phyloP scores from a whole-genome alignment of 2,888 invertebrate species.

The Drosophila anomalata region DNA sequence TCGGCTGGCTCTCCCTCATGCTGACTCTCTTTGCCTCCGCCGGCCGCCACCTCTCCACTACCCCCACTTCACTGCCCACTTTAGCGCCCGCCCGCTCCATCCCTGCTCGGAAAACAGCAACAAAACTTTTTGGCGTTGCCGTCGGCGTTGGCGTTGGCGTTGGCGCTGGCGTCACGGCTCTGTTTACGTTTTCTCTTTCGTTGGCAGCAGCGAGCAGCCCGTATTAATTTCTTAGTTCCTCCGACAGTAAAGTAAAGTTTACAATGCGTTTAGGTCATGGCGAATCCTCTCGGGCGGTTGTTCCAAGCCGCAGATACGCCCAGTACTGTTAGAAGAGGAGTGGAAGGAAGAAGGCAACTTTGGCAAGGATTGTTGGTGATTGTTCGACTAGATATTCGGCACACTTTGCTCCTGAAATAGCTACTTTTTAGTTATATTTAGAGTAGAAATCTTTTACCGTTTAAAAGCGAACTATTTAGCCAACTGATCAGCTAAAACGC shows the following conservation, averaged over 20 bases:
- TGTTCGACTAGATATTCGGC: too few relatives aligned
- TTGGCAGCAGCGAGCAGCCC: slow-evolving; percentile 56
- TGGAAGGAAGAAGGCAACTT: neutral
- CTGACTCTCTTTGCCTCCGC: slow-evolving; percentile 31
- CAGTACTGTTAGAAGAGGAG: neutral
- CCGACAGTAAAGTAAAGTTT: slow-evolving; percentile 25
- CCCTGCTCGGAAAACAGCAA: slow-evolving; percentile 41
- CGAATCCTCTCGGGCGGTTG: neutral
- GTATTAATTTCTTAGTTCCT: slow-evolving; percentile 55
- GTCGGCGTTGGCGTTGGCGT: slow-evolving; percentile 24
- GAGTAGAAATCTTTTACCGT: too few relatives aligned
- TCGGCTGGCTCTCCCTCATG: slow-evolving; percentile 36
- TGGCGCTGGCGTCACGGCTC: slow-evolving; percentile 43
- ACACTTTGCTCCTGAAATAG: too few relatives aligned
- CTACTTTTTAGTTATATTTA: too few relatives aligned
- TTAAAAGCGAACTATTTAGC: too few relatives aligned
- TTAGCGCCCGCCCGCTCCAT: neutral
- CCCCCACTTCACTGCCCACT: neutral
- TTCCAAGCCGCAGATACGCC: neutral
- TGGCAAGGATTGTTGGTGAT: too few relatives aligned
- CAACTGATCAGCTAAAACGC: too few relatives aligned
- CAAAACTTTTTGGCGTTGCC: slow-evolving; percentile 57
- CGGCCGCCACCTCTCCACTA: neutral
- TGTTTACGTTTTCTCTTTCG: slow-evolving; percentile 71
- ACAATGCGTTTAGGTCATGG: slow-evolving; percentile 36